Base-by-base conservation (phyloP, 2,113 vertebrate genomes). In the Eretmochelys imbricata region DNA sequence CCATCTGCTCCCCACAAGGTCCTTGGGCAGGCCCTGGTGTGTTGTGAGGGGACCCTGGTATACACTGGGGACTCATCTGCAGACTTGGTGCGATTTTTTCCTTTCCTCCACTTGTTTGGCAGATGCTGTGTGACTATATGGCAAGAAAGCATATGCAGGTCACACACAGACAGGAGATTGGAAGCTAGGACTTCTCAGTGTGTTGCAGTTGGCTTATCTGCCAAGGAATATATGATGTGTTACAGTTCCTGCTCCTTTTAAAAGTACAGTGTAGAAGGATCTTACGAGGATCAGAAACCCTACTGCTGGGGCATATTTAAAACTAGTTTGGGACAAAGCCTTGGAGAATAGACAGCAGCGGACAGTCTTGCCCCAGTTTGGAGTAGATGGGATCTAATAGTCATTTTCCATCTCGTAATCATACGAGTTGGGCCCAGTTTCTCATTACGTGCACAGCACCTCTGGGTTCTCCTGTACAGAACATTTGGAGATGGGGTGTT, bases 361-460 rank as follows among this genome's bases (percentile, higher is more conserved):
- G 29, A 65, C 62, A 35, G 62, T 65, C 62, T 65, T 65, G 31
- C 31, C 31, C 62, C 31, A 65, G 62, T n/a, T 65, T 2, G 16
- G 62, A 65, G 25, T 29, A 59, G 62, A n/a, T 65, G 62, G 62
- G 31, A n/a, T 65, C 31, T 17, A 35, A n/a, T 19, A 65, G 62
- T 35, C 8, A 17, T n/a, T 65, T 65, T 35, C 31, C 7, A n/a
- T 65, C 62, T 84, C 57, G 10, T 84, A 88, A 92, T 88, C 84
- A 17, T 65, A 1, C 83, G 96, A 92, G 22, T 95, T 84, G 84
- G 57, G 80, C 90, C 87, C 81, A 75, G 62, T 76, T 94, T 95
- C 10, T 78, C 3, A 6, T 88, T 65, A 12, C 72, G 4, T 5
- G 48, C 35, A 2, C 1, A 84, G 90, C 94, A 90, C 96, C 95